Percentiles rank a stretch among this genome's conserved stretches.
These are phyloP conservation scores for Varecia variegata DNA, from an alignment of 2,797 vertebrate genomes.

Conservation along the genomic window DNA sequence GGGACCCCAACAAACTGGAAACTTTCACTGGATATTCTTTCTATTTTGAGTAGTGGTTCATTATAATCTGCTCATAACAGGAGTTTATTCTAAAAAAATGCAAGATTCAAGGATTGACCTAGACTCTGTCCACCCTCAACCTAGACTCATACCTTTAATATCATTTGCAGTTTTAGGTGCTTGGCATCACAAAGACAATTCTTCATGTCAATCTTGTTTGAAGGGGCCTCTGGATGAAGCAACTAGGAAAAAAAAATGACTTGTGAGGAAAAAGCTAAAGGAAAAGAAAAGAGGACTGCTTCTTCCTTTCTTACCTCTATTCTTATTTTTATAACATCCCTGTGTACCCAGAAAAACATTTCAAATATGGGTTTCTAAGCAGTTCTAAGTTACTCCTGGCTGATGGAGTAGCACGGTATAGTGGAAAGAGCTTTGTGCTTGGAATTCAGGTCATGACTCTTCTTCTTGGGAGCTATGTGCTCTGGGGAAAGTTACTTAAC, in stretches of 20 bases:
- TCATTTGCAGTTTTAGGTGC: constrained; percentile 14
- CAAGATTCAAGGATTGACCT: not conserved
- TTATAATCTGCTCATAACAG: not conserved
- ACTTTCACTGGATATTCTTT: not conserved
- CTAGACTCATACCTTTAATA: not conserved
- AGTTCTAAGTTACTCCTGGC: not conserved
- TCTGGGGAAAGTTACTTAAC: not conserved
- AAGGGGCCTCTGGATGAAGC: not conserved
- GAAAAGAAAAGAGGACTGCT: not conserved
- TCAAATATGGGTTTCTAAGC: not conserved
- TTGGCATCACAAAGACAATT: not conserved
- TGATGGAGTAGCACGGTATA: not conserved
- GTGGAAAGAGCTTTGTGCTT: not conserved
- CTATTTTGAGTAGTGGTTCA: not conserved
- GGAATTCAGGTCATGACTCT: not conserved
- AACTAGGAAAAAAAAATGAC: not conserved
- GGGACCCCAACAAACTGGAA: not conserved
- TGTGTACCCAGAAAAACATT: not conserved
- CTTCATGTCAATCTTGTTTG: not conserved
- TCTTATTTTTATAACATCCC: not conserved
- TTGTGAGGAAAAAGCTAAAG: not conserved
- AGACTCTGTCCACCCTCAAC: not conserved
- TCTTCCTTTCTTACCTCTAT: not conserved
- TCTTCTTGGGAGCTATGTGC: not conserved
- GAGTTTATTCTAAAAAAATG: not conserved